A percentile compares a stretch with the other conserved stretches of the same genome.
phyloP scores from a whole-genome alignment of 1,140 invertebrate species.

The Drosophila kanapiae region DNA sequence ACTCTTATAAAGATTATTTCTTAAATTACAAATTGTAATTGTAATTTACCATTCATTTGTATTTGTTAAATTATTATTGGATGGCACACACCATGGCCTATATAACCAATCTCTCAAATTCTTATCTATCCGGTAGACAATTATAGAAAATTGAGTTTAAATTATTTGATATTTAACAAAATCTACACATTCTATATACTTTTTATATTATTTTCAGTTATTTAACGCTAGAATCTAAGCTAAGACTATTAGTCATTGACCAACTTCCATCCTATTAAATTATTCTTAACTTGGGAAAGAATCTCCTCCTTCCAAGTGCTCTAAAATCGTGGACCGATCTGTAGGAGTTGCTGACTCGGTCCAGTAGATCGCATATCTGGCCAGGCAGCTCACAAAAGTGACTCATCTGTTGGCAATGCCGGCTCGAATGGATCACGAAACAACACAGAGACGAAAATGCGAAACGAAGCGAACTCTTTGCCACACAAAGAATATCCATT shows the following conservation, averaged over 20 bases:
- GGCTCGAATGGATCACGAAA: constrained; percentile 15
- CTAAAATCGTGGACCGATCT: neutral
- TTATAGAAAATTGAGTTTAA: too few species aligned
- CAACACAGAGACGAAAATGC: constrained; percentile 1
- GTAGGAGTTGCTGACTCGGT: neutral
- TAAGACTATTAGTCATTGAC: too few species aligned
- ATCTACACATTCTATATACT: too few species aligned
- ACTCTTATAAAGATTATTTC: neutral
- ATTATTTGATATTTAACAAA: too few species aligned
- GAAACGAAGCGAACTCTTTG: constrained; percentile 6
- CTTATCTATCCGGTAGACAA: too few species aligned
- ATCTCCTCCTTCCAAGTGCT: neutral
- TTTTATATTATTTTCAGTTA: too few species aligned
- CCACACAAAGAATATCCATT: constrained; percentile 41
- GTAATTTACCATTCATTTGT: neutral
- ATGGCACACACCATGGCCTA: too few species aligned
- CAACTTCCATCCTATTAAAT: too few species aligned
- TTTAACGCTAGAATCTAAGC: too few species aligned
- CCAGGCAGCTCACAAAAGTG: constrained; percentile 5
- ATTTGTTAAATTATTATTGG: too few species aligned
- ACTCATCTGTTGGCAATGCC: constrained; percentile 37
- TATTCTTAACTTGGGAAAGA: too few species aligned
- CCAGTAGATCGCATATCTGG: constrained; percentile 11
- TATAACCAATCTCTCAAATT: too few species aligned
- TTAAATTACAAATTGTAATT: neutral